phyloP scores from a whole-genome alignment of 2,888 invertebrate genomes.

The Dasysyrphus albostriatus region DNA sequence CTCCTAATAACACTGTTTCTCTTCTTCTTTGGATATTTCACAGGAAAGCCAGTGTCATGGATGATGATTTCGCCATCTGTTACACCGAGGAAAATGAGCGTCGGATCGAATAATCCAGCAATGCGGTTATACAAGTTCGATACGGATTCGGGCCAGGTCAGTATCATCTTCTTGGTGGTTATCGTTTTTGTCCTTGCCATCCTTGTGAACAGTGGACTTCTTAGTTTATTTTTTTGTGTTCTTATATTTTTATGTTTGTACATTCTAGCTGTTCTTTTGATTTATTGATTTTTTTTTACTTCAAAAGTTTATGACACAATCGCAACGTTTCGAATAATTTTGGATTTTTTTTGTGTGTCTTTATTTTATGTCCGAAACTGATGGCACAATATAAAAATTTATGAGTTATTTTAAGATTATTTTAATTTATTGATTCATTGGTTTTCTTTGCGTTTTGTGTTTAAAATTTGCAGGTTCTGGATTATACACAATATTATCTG shows the following conservation, averaged over 20 bases:
- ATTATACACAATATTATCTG: constrained; percentile 95
- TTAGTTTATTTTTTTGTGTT: neutral
- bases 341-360: constrained; percentile 18
- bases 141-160: constrained; percentile 93
- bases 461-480: constrained; percentile 87
- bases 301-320: constrained; percentile 65
- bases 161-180: constrained; percentile 70
- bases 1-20: constrained; percentile 44
- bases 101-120: constrained; percentile 94
- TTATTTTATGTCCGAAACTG: constrained; percentile 36
- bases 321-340: constrained; percentile 48
- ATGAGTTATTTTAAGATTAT: constrained; percentile 66
- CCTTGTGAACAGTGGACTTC: neutral
- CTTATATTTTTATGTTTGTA: neutral
- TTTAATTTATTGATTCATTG: constrained; percentile 71
- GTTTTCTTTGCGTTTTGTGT: neutral
- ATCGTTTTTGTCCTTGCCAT: neutral
- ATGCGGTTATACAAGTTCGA: constrained; percentile 95
- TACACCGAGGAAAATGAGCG: constrained; percentile 91
- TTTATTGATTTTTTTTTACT: constrained; percentile 68
- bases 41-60: constrained; percentile 94
- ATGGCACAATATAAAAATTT: constrained; percentile 63
- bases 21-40: constrained; percentile 65
- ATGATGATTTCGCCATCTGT: constrained; percentile 95
- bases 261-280: constrained; percentile 42